A percentile compares a stretch with the other conserved stretches of the same genome.
Conservation (phyloP, 2,888 invertebrate species). For the Toxonevra muliebris region DNA sequence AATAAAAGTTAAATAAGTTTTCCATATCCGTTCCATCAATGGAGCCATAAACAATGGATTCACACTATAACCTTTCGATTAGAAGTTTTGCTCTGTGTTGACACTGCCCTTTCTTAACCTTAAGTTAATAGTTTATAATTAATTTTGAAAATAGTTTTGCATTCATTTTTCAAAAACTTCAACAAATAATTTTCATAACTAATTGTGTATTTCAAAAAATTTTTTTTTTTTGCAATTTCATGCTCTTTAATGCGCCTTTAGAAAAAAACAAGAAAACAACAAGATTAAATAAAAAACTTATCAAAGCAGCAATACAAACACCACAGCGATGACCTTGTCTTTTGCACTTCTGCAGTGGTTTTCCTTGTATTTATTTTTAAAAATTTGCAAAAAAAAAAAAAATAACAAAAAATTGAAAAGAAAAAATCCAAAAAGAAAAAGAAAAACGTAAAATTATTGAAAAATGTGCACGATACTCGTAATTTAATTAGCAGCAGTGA, state of each 20-base stretch:
- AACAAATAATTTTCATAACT: no score
- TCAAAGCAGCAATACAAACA: not conserved
- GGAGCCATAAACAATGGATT: no score
- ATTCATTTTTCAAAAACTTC: no score
- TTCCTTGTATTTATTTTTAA: slow-evolving; percentile 61
- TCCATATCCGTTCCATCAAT: no score
- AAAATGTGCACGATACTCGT: slow-evolving; percentile 23
- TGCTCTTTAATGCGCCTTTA: not conserved
- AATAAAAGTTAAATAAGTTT: no score
- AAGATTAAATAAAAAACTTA: not conserved
- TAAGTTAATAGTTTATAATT: no score
- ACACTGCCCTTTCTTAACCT: no score
- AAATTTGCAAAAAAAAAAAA: slow-evolving; percentile 15
- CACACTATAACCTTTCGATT: no score
- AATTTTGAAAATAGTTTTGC: no score
- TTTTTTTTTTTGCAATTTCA: slow-evolving; percentile 4
- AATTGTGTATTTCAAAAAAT: no score
- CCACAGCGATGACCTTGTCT: slow-evolving; percentile 32
- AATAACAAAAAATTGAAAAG: not conserved
- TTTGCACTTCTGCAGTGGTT: slow-evolving; percentile 53
- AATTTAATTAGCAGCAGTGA: slow-evolving; percentile 19
- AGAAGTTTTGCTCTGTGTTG: no score
- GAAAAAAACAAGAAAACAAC: not conserved
- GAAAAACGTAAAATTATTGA: slow-evolving; percentile 13
- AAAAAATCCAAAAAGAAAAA: slow-evolving; percentile 14